Base-by-base conservation (phyloP, 2,797 vertebrate genomes). In the Paedocypris micromegethes region DNA sequence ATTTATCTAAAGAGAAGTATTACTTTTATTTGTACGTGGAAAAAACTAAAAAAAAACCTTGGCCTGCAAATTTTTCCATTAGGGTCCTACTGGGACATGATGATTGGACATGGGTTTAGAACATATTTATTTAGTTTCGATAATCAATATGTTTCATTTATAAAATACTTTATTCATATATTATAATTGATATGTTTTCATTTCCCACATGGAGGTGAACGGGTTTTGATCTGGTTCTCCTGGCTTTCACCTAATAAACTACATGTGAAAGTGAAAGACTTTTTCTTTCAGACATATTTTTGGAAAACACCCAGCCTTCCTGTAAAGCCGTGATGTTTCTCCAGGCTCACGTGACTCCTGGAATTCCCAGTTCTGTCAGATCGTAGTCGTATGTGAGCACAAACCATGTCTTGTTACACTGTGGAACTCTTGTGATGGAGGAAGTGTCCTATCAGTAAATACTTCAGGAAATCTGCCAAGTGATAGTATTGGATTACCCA, bases 251-350 rank as follows among this genome's bases (percentile, higher is more conserved):
- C 37, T 3, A 2, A 47, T 51, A 6, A 37, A 8, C 7, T 39
- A 5, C 4, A 43, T 58, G 3, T 8, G 42, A 50, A 70, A 58
- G 3, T 64, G 47, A 64, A 57, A 64, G 46, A 39, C 9, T 50
- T 64, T 70, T 23, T 44, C 9, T 70, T 64, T 63, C 4, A 9
- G 47, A 23, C 1, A 23, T 1, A 1, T 23, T 23, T 23, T 23
- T 23, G 23, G 59, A 57, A 70, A 70, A 61, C 9, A 70, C 68
- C 68, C 6, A 0, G 47, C 6, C 64, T 70, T 64, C 60, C 47
- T 45, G 53, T 58, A 64, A 64, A 57, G 38, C 40, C 3, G 43
- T 57, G 8, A 51, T 51, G 50, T 58, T 58, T 64, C 41, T 42
- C 50, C 9, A 45, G 3, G 37, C 3, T 64, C 68, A 64, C 53